Percentiles rank a stretch among this genome's conserved stretches.
These are phyloP conservation scores for Melanaphis sacchari DNA, from an alignment of 1,140 invertebrate genomes.

Conservation along the genomic window DNA sequence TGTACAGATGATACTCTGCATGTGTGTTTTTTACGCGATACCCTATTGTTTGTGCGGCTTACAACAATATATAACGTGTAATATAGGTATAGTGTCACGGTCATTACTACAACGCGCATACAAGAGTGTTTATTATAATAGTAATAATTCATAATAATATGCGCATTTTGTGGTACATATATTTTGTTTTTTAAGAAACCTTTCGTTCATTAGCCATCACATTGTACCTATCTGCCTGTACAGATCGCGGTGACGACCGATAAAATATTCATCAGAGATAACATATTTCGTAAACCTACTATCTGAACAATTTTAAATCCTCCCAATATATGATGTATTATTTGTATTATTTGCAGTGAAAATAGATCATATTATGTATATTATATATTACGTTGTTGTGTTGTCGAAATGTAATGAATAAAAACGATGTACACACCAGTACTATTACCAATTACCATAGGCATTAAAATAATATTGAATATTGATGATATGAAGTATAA, in stretches of 20 bases:
- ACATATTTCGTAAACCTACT: not conserved
- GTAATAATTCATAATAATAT: not conserved
- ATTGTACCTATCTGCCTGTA: not conserved
- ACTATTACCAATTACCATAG: not conserved
- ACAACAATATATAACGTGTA: not conserved
- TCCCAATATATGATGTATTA: not conserved
- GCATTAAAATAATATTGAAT: too few species aligned
- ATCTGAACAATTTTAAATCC: not conserved
- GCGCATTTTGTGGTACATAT: not conserved
- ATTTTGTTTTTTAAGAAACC: conserved; percentile 19
- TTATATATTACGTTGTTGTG: not conserved
- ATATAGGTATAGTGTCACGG: not conserved
- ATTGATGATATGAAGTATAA: not conserved
- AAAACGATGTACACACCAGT: not conserved
- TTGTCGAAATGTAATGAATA: not conserved
- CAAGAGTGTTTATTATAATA: not conserved
- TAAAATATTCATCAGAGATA: not conserved
- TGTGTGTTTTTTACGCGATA: not conserved
- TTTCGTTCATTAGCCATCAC: not conserved
- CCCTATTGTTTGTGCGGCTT: not conserved
- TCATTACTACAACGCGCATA: not conserved
- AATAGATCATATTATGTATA: not conserved
- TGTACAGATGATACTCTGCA: not conserved
- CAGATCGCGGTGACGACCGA: not conserved
- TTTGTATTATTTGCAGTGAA: not conserved